Conservation (phyloP, 2,113 vertebrate genomes). For the Cervus canadensis region DNA sequence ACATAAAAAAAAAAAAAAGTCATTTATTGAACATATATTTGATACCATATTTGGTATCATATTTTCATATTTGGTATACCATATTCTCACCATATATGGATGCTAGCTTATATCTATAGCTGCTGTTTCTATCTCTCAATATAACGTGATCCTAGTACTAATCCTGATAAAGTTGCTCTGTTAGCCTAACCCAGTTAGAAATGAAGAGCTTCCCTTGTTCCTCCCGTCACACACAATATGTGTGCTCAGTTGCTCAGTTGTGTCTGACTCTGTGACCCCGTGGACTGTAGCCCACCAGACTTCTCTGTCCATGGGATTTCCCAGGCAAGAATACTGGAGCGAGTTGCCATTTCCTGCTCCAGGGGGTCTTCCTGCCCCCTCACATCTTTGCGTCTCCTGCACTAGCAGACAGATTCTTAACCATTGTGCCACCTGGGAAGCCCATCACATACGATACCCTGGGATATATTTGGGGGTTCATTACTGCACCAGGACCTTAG, state of each 20-base stretch:
- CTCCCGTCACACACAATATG: too few species aligned
- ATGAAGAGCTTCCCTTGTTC: background rate
- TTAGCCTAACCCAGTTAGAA: background rate
- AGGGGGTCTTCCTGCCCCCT: background rate
- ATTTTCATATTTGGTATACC: background rate
- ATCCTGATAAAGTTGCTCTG: background rate
- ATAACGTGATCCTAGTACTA: background rate
- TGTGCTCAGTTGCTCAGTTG: background rate
- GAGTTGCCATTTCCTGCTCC: background rate
- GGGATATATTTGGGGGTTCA: background rate
- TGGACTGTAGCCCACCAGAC: background rate
- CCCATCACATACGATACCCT: background rate
- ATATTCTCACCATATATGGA: background rate
- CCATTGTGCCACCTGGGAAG: background rate
- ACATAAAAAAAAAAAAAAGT: background rate
- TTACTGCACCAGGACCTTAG: background rate
- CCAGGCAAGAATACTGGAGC: background rate
- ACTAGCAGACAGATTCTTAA: background rate
- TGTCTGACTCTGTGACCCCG: background rate
- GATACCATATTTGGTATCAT: background rate
- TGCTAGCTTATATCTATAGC: background rate
- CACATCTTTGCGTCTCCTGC: background rate
- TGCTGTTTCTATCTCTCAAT: background rate
- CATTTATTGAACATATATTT: background rate
- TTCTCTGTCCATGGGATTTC: background rate